Evolutionary conservation across 2,888 invertebrate species (phyloP), one percentile per base, ranked within the genome.

Genomic region (Cerastis rubricosa): DNA sequence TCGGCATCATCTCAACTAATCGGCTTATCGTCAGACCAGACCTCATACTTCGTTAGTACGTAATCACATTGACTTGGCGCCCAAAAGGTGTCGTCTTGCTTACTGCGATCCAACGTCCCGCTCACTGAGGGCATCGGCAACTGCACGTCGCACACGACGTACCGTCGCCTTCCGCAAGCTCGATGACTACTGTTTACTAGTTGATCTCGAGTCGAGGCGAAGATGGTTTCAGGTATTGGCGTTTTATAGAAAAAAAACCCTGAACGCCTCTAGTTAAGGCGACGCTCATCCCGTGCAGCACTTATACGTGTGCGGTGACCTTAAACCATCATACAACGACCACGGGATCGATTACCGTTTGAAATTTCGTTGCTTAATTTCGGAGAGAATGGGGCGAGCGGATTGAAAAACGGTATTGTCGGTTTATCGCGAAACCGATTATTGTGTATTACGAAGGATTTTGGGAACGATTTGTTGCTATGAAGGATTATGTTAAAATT

Each of bases 341-440:
- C 74, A 59, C 64, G 22, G 47, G 51, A 78, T 78, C 73, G 65
- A 78, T 76, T 71, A 59, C 54, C 66, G 43, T 78, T 80, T 76
- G 71, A 79, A 87, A 82, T 65, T 75, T 85, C 43, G 80, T 76
- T 78, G 73, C 74, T 76, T 77, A 74, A 87, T 85, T 85, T 81
- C 68, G 54, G 51, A 66, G 64, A 25, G 22, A 74, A 87, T 75
- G 49, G 51, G 64, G 68, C 51, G 47, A 47, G 22, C 40, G 19
- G 54, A 69, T 85, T 85, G 45, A 80, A 76, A 85, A 85, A 76
- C 72, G 45, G 49, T 76, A 80, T 80, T 68, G 67, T 70, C 54
- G 71, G 76, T 78, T 78, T 84, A 69, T 72, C 66, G 66, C 25
- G 14, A 74, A 76, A 76, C 81, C 76, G 76, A 80, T 87, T 63